Evolutionary conservation across 2,797 vertebrate species (phyloP).

Genomic region (Myotis daubentonii): DNA sequence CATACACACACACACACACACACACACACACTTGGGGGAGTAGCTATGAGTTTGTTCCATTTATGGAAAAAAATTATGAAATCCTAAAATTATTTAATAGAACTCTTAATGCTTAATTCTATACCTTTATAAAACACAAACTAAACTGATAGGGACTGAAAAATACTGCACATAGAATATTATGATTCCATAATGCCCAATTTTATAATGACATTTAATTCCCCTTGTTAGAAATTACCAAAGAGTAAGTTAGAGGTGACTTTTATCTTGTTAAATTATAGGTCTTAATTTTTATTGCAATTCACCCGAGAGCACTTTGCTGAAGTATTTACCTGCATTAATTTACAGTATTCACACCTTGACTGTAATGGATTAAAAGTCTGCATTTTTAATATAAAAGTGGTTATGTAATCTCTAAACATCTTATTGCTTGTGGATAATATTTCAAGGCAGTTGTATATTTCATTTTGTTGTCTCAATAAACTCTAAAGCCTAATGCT

Average conservation of each 20-base stretch:
- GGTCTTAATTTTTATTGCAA: conserved; percentile 69
- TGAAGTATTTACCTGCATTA: conserved; percentile 70
- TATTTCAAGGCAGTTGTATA: conserved; percentile 43
- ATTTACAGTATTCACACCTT: conserved; percentile 66
- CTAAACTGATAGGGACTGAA: conserved; percentile 48
- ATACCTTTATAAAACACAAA: conserved; percentile 55
- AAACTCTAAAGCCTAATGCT: conserved; percentile 58
- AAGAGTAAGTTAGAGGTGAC: conserved; percentile 71
- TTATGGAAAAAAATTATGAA: conserved; percentile 46
- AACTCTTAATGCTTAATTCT: conserved; percentile 35
- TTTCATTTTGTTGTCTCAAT: conserved; percentile 42
- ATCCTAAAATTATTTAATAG: conserved; percentile 57
- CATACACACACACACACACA: background rate
- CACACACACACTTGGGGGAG: background rate
- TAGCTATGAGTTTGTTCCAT: background rate
- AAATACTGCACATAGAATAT: background rate
- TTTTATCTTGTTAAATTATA: conserved; percentile 71
- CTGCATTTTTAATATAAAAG: conserved; percentile 35
- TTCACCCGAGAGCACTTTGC: conserved; percentile 62
- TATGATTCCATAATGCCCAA: conserved; percentile 59
- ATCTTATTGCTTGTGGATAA: conserved; percentile 49
- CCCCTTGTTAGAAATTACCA: conserved; percentile 71
- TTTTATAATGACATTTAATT: conserved; percentile 68
- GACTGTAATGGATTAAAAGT: conserved; percentile 26
- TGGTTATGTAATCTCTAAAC: conserved; percentile 22